Conservation (phyloP, 2,888 invertebrate genomes). For the Abrostola tripartita region DNA sequence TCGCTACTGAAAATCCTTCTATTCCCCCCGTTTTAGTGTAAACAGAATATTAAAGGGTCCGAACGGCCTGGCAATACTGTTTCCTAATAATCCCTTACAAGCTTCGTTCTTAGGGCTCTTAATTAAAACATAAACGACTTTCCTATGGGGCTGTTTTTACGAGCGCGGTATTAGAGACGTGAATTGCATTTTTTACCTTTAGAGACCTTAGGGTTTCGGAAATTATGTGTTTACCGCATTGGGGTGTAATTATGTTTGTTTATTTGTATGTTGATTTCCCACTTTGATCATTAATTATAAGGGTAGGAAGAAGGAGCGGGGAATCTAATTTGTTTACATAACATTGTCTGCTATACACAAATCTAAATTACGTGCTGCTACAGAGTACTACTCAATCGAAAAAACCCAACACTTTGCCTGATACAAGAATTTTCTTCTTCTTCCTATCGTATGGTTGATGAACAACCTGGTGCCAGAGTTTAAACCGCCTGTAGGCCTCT, state of each 20-base stretch:
- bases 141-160: conserved; percentile 66
- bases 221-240: conserved; percentile 28
- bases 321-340: not conserved
- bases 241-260: conserved; percentile 5
- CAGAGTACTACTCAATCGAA: no score
- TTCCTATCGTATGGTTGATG: no score
- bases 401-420: not conserved
- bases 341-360: not conserved
- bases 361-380: not conserved
- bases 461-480: no score
- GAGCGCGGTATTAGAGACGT: conserved; percentile 58
- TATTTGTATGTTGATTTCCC: not conserved
- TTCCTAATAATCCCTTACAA: conserved; percentile 73
- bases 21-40: conserved; percentile 29
- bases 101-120: conserved; percentile 66
- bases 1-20: conserved; percentile 17
- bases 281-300: not conserved
- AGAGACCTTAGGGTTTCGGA: conserved; percentile 12
- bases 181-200: conserved; percentile 62
- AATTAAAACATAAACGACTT: conserved; percentile 82
- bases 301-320: not conserved
- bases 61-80: conserved; percentile 63
- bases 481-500: no score
- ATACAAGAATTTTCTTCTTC: no score
- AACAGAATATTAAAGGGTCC: conserved; percentile 62